phyloP scores from a whole-genome alignment of 2,888 invertebrate genomes.

The Nezara viridula region DNA sequence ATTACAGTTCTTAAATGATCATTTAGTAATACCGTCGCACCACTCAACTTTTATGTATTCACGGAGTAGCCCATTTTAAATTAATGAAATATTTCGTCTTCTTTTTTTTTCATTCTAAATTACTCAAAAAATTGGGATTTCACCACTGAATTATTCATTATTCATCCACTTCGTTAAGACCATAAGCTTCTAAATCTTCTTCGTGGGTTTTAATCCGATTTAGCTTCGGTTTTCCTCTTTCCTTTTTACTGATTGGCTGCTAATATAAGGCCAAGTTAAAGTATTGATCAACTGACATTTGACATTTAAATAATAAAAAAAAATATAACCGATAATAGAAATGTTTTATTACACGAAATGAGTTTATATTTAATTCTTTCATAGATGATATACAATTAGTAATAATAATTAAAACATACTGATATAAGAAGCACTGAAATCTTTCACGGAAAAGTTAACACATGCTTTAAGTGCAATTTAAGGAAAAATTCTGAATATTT shows the following conservation, averaged over 20 bases:
- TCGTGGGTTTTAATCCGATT: conserved; percentile 1
- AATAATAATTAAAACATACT: too few relatives aligned
- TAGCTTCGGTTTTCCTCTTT: not conserved
- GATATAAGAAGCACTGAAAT: too few relatives aligned
- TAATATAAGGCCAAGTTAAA: not conserved
- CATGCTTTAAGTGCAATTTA: too few relatives aligned
- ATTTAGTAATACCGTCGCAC: not conserved
- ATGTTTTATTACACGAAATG: too few relatives aligned
- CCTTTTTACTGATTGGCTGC: not conserved
- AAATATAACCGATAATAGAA: too few relatives aligned
- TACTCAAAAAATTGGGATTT: not conserved
- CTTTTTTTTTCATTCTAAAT: not conserved
- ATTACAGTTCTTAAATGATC: not conserved
- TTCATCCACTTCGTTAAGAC: conserved; percentile 11
- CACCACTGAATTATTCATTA: conserved; percentile 11
- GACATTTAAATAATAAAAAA: not conserved
- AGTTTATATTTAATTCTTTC: too few relatives aligned
- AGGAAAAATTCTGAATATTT: too few relatives aligned
- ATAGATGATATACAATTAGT: too few relatives aligned
- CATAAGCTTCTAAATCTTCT: not conserved
- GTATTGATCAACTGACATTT: not conserved
- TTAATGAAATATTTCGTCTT: not conserved
- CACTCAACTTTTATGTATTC: conserved; percentile 6
- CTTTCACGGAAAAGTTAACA: too few relatives aligned
- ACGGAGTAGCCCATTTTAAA: not conserved